Evolutionary conservation across 2,888 invertebrate species (phyloP).

Genomic region (Drosophila nr. medialis): DNA sequence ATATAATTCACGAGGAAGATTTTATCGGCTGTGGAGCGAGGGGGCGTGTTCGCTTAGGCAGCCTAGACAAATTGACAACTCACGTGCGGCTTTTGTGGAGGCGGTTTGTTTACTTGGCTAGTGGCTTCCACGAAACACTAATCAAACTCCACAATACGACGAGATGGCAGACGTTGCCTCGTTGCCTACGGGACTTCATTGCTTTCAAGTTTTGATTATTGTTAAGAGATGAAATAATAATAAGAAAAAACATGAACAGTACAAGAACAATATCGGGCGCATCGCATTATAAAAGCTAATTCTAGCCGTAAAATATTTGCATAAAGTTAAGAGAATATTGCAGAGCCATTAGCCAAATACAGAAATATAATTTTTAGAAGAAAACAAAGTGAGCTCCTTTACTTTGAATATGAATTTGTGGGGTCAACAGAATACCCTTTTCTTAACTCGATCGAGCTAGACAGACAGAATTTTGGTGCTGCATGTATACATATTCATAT

Average conservation of each 20-base stretch:
- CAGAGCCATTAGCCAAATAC: conserved; percentile 6
- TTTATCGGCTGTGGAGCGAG: conserved; percentile 10
- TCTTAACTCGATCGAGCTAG: not conserved
- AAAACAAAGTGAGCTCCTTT: conserved; percentile 1
- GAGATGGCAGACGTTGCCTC: not conserved
- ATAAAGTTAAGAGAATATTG: conserved; percentile 4
- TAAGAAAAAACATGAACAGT: not conserved
- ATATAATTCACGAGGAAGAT: conserved; percentile 38
- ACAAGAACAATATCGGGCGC: not conserved
- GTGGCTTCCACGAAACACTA: not conserved
- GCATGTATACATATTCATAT: not conserved
- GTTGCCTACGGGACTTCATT: not conserved
- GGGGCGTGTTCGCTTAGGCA: not conserved
- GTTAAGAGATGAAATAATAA: conserved; percentile 1
- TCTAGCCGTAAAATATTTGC: conserved; percentile 2
- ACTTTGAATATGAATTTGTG: conserved; percentile 17
- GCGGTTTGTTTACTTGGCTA: conserved; percentile 43
- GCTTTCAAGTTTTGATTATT: conserved; percentile 6
- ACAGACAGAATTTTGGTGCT: conserved; percentile 3
- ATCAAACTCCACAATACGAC: not conserved
- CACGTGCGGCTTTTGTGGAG: conserved; percentile 48
- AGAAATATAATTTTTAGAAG: conserved; percentile 5
- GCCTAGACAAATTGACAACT: conserved; percentile 58
- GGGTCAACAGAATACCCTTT: not conserved
- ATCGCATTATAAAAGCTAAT: not conserved